Percentiles rank a stretch among this genome's conserved stretches.
phyloP scores from a whole-genome alignment of 92 coral and sea anemone genomes.

The Porites divaricata region DNA sequence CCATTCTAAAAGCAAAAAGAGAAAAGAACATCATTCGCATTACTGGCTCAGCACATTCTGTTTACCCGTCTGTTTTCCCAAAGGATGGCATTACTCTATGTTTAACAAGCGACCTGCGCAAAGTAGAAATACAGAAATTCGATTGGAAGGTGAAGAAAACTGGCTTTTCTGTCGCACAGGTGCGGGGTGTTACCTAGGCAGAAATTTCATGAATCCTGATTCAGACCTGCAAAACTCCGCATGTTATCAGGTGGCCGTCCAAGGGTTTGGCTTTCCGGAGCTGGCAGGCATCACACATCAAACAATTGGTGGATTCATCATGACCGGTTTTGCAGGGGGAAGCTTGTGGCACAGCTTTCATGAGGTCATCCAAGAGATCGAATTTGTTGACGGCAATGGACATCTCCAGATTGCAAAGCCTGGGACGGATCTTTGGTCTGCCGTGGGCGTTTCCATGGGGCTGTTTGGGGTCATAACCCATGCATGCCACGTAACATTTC shows the following conservation, averaged over 20 bases:
- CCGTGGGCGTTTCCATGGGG: slow-evolving; percentile 86
- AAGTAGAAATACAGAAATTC: slow-evolving; percentile 50
- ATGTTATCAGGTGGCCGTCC: slow-evolving; percentile 51
- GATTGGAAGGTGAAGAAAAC: slow-evolving; percentile 20
- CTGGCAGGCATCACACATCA: slow-evolving; percentile 81
- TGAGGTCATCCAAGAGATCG: slow-evolving; percentile 71
- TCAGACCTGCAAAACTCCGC: slow-evolving; percentile 51
- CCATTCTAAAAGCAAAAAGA: slow-evolving; percentile 51
- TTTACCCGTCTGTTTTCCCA: slow-evolving; percentile 52
- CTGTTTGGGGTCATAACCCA: slow-evolving; percentile 77
- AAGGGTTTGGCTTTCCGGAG: slow-evolving; percentile 71
- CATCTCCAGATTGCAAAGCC: slow-evolving; percentile 37
- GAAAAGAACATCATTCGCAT: slow-evolving; percentile 58
- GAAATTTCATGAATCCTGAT: slow-evolving; percentile 46
- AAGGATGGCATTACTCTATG: slow-evolving; percentile 58
- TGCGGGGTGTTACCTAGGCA: slow-evolving; percentile 76
- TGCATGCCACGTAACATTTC: slow-evolving; percentile 72
- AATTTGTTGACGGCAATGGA: slow-evolving; percentile 77
- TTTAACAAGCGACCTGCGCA: slow-evolving; percentile 63
- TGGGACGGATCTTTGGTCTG: slow-evolving; percentile 63
- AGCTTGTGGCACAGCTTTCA: slow-evolving; percentile 69
- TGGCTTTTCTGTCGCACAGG: slow-evolving; percentile 68
- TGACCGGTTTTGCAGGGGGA: slow-evolving; percentile 85
- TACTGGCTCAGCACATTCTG: slow-evolving; percentile 70
- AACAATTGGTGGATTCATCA: slow-evolving; percentile 67